Base-by-base conservation (phyloP, 2,888 invertebrate genomes). In the Nemotelus nigrinus region DNA sequence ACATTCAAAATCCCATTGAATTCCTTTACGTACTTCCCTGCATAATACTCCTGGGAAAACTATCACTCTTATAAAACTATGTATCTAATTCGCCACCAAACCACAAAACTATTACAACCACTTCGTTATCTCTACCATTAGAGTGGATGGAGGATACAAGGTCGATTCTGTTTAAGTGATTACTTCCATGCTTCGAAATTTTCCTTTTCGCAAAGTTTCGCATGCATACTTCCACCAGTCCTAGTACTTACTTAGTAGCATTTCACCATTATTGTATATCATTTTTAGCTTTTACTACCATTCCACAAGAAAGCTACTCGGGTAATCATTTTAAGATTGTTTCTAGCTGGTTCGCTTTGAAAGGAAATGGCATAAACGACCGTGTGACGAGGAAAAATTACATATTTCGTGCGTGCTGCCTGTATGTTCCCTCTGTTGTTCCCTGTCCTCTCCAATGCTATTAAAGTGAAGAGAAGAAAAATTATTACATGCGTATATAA, bases 141-240 rank as follows among this genome's bases (percentile, higher is more conserved):
- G 41, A 60, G 41, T 7, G 60, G 60, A 68, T 68, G 50, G n/a
- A 50, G 67, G 67, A 68, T 48, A 3, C 60, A 57, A 57, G 10
- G 10, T 10, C 25, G 3, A 57, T 60, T 60, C 7, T 39, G 2
- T 67, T 6, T 45, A 67, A 48, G 39, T 39, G 50, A 48, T 44
- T 47, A 39, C 48, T 25, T 10, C 7, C 45, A 5, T 39, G 63
- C 8, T 63, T 48, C 44, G 48, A n/a, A 48, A 68, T 68, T 48
- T 6, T 47, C 41, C 8, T 68, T 68, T 68, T 50, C 67, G 67
- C 48, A 68, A 3, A 65, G n/a, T 65, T 65, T 50, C 25, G 25
- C 25, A 25, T 25, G 25, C 25, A 25, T 25, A 25, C 25, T 25
- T 25, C 25, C 25, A 25, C 25, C 25, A 25, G 25, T 25, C 25